These are phyloP conservation scores for Drosophila fuyamai DNA, from an alignment of 1,140 invertebrate genomes.

Conservation along the genomic window DNA sequence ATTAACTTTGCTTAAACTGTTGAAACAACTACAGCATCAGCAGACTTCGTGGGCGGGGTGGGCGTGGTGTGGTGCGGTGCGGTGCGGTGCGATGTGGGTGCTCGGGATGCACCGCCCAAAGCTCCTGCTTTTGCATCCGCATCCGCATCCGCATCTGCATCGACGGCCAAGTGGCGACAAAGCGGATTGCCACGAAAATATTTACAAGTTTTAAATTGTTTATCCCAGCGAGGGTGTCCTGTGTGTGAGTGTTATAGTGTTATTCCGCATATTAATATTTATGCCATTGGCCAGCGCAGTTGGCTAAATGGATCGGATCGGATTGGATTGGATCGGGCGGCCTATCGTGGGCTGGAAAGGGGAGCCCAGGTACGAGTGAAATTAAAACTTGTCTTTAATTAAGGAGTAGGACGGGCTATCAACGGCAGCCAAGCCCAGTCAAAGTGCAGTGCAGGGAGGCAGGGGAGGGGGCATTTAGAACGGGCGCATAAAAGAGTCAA, in stretches of 20 bases:
- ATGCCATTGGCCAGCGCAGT: constrained; percentile 20
- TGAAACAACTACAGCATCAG: constrained; percentile 63
- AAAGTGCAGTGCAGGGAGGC: neutral
- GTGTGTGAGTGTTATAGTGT: constrained; percentile 30
- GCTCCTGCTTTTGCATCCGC: constrained; percentile 7
- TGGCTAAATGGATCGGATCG: constrained; percentile 13
- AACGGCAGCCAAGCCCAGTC: constrained; percentile 26
- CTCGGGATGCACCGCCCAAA: constrained; percentile 2
- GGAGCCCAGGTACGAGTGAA: constrained; percentile 56
- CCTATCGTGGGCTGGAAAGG: neutral
- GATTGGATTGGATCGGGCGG: constrained; percentile 9
- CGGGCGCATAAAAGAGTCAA: constrained; percentile 52
- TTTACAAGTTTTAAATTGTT: constrained; percentile 68
- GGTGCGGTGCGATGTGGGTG: too few relatives aligned
- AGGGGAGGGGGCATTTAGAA: constrained; percentile 2
- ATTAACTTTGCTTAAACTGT: constrained; percentile 77
- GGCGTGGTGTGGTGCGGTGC: neutral
- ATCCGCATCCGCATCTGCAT: neutral
- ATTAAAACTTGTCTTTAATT: constrained; percentile 81
- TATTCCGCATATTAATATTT: constrained; percentile 41
- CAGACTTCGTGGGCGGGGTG: constrained; percentile 10
- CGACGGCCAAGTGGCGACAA: constrained; percentile 53
- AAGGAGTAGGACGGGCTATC: constrained; percentile 62
- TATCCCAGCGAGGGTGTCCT: constrained; percentile 33
- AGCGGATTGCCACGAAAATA: constrained; percentile 76